A percentile compares a stretch with the other conserved stretches of the same genome.
phyloP scores from a whole-genome alignment of 2,113 vertebrate genomes.

The Psilopogon haemacephalus region DNA sequence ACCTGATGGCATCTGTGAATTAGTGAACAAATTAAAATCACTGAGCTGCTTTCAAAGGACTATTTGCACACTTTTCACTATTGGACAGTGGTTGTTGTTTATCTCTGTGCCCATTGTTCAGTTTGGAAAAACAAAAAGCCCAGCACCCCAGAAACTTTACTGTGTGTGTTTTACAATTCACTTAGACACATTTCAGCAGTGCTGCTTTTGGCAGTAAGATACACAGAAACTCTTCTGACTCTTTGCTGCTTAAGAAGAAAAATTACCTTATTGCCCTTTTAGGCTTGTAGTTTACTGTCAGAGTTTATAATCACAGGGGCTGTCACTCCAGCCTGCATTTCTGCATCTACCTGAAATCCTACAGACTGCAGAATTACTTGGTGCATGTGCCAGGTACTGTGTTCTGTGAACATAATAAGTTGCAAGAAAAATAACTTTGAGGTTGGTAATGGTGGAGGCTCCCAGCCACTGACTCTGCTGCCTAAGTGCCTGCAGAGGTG shows the following conservation, averaged over 20 bases:
- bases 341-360: not conserved
- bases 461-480: not conserved
- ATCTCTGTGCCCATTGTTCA: accelerated
- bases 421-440: not conserved
- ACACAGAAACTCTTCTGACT: not conserved
- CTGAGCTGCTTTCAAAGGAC: no score
- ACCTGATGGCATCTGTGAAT: no score
- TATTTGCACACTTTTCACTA: not conserved
- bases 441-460: not conserved
- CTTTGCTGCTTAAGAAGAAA: not conserved
- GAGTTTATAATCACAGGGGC: not conserved
- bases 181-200: not conserved
- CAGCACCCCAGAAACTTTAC: not conserved
- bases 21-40: no score
- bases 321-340: not conserved
- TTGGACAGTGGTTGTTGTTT: not conserved
- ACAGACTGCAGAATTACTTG: not conserved
- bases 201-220: not conserved
- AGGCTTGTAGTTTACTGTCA: not conserved
- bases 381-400: not conserved
- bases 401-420: not conserved
- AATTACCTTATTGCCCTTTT: not conserved
- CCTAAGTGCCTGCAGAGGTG: not conserved
- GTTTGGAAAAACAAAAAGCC: not conserved
- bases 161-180: not conserved